phyloP scores from a whole-genome alignment of 2,113 vertebrate genomes.

The Egretta garzetta region DNA sequence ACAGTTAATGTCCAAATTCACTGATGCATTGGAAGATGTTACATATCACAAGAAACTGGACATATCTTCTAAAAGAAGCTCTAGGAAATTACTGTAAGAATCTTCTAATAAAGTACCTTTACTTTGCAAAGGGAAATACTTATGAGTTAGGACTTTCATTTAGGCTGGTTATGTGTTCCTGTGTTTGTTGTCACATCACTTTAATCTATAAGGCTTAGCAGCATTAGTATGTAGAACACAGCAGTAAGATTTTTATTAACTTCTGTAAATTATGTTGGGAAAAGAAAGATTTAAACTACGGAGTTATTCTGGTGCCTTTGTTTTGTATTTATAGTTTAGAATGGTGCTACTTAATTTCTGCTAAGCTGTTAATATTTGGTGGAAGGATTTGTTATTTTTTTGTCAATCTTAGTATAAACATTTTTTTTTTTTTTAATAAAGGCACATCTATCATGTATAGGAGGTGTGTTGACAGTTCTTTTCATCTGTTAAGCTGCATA shows the following conservation, averaged over 20 bases:
- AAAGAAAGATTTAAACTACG: not conserved
- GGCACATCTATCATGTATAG: rapidly evolving
- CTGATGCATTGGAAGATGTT: not conserved
- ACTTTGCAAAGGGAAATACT: not conserved
- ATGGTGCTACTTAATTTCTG: not conserved
- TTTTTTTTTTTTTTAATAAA: not conserved
- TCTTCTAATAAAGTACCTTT: not conserved
- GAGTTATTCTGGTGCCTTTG: not conserved
- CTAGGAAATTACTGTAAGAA: not conserved
- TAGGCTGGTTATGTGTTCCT: not conserved
- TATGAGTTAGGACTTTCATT: not conserved
- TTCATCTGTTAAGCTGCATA: not conserved
- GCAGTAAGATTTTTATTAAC: not conserved
- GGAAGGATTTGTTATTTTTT: not conserved
- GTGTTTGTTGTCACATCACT: not conserved
- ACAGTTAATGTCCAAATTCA: not conserved
- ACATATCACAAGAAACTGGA: not conserved
- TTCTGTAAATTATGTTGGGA: rapidly evolving
- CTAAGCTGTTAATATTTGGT: not conserved
- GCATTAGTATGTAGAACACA: not conserved
- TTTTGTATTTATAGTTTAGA: not conserved
- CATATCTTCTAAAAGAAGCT: not conserved
- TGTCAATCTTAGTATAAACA: not conserved
- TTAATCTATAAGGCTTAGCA: not conserved
- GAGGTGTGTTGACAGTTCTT: not conserved